Conservation (phyloP, 2,113 vertebrate genomes). For the Marcusenius ussheri region DNA sequence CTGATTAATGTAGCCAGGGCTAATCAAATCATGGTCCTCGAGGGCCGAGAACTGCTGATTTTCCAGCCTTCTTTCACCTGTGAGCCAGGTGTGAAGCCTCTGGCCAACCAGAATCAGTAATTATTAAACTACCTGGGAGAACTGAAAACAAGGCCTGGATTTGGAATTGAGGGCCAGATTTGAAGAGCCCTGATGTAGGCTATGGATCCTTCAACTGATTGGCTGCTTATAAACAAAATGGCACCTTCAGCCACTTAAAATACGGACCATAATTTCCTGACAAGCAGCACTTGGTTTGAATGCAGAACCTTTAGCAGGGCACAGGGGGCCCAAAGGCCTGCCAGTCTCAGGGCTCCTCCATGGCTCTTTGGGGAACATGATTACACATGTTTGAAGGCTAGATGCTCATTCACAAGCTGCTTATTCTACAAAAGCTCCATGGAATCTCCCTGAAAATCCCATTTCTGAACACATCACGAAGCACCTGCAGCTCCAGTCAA, state of each 20-base stretch:
- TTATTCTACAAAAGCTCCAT: constrained; percentile 38
- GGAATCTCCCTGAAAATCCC: constrained; percentile 43
- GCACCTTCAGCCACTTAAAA: neutral
- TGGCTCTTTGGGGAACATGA: constrained; percentile 21
- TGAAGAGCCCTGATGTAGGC: neutral
- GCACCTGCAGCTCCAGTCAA: neutral
- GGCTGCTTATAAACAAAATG: neutral
- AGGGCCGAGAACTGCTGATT: neutral
- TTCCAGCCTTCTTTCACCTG: neutral
- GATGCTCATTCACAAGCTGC: constrained; percentile 22
- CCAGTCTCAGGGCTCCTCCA: constrained; percentile 6
- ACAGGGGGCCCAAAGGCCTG: neutral
- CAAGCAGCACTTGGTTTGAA: too few species aligned
- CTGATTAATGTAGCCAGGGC: neutral
- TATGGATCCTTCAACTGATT: neutral
- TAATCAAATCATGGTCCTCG: neutral
- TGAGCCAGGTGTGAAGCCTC: neutral
- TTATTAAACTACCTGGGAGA: neutral
- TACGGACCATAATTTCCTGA: neutral
- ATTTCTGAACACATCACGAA: constrained; percentile 24
- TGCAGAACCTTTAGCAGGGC: neutral
- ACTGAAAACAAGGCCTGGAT: neutral
- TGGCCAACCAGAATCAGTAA: neutral
- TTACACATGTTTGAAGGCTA: constrained; percentile 21
- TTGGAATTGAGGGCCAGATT: neutral